Percentiles rank a stretch among this genome's conserved stretches.
Conservation (phyloP, 1,140 invertebrate species). For the Aphis craccivora region DNA sequence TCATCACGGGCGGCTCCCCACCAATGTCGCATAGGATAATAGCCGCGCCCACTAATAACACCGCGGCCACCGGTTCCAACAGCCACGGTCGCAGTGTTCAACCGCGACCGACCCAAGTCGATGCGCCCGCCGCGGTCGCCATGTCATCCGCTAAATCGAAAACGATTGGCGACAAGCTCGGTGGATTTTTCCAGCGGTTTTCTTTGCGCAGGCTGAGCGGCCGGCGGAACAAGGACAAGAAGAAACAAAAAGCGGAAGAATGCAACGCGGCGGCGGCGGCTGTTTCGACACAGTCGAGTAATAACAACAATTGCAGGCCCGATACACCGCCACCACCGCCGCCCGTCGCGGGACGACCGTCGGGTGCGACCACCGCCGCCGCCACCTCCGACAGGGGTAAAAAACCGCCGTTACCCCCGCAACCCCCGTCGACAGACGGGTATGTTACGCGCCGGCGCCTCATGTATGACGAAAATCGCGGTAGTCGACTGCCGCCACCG, state of each 20-base stretch:
- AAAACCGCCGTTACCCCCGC: slow-evolving; percentile 53
- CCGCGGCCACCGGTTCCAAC: slow-evolving; percentile 25
- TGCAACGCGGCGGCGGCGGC: slow-evolving; percentile 61
- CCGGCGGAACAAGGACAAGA: slow-evolving; percentile 61
- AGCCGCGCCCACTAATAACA: neutral
- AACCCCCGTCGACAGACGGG: slow-evolving; percentile 58
- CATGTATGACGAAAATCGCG: slow-evolving; percentile 46
- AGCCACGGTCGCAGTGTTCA: slow-evolving; percentile 45
- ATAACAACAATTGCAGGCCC: slow-evolving; percentile 63
- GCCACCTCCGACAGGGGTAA: slow-evolving; percentile 60
- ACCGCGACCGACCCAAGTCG: slow-evolving; percentile 47
- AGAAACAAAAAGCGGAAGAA: slow-evolving; percentile 63
- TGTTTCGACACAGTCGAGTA: slow-evolving; percentile 58
- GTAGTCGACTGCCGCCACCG: slow-evolving; percentile 64
- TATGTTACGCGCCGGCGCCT: slow-evolving; percentile 59
- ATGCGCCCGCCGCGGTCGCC: neutral
- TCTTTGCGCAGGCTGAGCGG: slow-evolving; percentile 67
- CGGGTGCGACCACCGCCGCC: slow-evolving; percentile 60
- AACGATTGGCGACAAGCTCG: slow-evolving; percentile 62
- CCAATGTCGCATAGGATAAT: slow-evolving; percentile 44
- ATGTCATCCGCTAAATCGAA: slow-evolving; percentile 39
- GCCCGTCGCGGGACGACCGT: slow-evolving; percentile 59
- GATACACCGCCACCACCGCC: slow-evolving; percentile 65
- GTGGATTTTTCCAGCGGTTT: slow-evolving; percentile 68
- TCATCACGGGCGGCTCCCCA: slow-evolving; percentile 58